These are phyloP conservation scores for Pan troglodytes DNA, from an alignment of 2,113 vertebrate genomes.

Conservation along the genomic window NHGRI_mPanTro3-v2.1_pri NC_086015.1:196049001-196049500, in stretches of 20 bases:
- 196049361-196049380: too few species aligned
- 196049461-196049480: too few species aligned
- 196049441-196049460: too few species aligned
- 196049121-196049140: neutral
- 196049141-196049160: neutral
- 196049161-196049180: neutral
- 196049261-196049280: too few species aligned
- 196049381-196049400: too few species aligned
- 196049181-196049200: rapidly evolving
- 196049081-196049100: neutral
- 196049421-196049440: too few species aligned
- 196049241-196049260: neutral
- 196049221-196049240: neutral
- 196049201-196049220: neutral
- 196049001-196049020: neutral
- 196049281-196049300: too few species aligned
- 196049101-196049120: neutral
- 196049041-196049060: neutral
- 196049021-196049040: neutral
- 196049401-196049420: too few species aligned
- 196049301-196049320: too few species aligned
- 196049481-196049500: too few species aligned
- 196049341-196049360: too few species aligned
- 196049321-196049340: too few species aligned
- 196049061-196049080: neutral